phyloP scores from a whole-genome alignment of 2,113 vertebrate species.

The Dryoscopus gambensis region DNA sequence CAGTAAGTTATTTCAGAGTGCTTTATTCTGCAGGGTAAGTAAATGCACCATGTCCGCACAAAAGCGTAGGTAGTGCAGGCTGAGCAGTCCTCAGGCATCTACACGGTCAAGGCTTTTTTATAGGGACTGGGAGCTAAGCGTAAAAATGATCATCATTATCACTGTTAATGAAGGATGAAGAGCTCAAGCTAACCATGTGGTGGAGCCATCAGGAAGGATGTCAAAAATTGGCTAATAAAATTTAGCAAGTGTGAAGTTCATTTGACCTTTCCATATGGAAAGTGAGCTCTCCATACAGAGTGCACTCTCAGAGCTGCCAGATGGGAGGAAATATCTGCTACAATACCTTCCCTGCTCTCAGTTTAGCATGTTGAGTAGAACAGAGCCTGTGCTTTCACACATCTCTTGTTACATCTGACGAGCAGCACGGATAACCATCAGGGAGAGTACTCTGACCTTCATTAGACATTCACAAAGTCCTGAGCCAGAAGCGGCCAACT shows the following conservation, averaged over 20 bases:
- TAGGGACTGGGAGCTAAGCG: neutral
- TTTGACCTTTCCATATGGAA: neutral
- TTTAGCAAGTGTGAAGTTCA: neutral
- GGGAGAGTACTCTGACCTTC: neutral
- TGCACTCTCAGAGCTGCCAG: neutral
- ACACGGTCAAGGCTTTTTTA: neutral
- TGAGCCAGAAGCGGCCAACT: neutral
- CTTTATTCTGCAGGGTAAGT: neutral
- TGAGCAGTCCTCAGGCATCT: neutral
- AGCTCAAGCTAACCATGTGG: neutral
- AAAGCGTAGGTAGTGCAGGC: neutral
- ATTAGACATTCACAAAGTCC: neutral
- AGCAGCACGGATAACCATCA: neutral
- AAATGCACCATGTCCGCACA: neutral
- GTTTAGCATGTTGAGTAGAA: neutral
- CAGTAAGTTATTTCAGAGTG: neutral
- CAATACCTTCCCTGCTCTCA: neutral
- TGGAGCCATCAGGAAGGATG: conserved; percentile 6
- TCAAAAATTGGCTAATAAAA: conserved; percentile 11
- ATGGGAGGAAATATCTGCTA: neutral
- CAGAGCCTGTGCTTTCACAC: neutral
- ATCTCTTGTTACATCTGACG: neutral
- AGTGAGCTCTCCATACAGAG: neutral
- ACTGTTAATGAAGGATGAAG: conserved; percentile 17
- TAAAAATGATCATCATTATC: conserved; percentile 1